These are phyloP conservation scores for Bibio marci DNA, from an alignment of 2,888 invertebrate genomes.

Conservation along the genomic window DNA sequence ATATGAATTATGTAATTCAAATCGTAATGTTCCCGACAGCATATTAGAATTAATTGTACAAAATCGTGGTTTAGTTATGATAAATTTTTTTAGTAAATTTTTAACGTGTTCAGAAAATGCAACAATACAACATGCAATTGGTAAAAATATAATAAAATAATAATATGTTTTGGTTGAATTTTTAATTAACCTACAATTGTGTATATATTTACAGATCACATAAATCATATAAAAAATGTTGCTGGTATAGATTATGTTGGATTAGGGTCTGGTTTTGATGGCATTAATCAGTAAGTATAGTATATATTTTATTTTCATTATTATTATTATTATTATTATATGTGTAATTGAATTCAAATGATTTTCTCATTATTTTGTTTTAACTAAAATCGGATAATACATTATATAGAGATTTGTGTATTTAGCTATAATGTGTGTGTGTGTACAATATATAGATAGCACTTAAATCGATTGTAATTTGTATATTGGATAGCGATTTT, in stretches of 20 bases:
- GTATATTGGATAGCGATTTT: too few relatives aligned
- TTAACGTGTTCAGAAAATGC: constrained; percentile 57
- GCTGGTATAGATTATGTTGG: constrained; percentile 80
- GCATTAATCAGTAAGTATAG: constrained; percentile 72
- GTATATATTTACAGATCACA: constrained; percentile 52
- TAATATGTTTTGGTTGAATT: constrained; percentile 2
- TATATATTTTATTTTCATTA: too few relatives aligned
- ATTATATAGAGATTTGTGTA: too few relatives aligned
- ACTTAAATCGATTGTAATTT: too few relatives aligned
- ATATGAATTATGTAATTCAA: constrained; percentile 61
- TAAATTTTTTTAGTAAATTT: constrained; percentile 68
- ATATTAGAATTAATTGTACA: constrained; percentile 52
- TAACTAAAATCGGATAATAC: too few relatives aligned
- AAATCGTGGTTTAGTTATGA: constrained; percentile 73
- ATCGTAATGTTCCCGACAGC: constrained; percentile 65
- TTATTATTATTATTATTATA: too few relatives aligned
- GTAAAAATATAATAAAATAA: constrained; percentile 31
- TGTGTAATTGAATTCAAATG: too few relatives aligned
- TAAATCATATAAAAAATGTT: constrained; percentile 72
- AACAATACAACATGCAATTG: constrained; percentile 63
- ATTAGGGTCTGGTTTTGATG: constrained; percentile 76
- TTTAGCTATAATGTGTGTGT: too few relatives aligned
- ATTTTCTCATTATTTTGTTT: too few relatives aligned
- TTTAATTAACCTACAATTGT: constrained; percentile 1
- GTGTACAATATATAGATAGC: too few relatives aligned